Evolutionary conservation across 2,113 vertebrate genomes (phyloP), one percentile per base, ranked within the genome.

Genomic region (Pungitius pungitius): DNA sequence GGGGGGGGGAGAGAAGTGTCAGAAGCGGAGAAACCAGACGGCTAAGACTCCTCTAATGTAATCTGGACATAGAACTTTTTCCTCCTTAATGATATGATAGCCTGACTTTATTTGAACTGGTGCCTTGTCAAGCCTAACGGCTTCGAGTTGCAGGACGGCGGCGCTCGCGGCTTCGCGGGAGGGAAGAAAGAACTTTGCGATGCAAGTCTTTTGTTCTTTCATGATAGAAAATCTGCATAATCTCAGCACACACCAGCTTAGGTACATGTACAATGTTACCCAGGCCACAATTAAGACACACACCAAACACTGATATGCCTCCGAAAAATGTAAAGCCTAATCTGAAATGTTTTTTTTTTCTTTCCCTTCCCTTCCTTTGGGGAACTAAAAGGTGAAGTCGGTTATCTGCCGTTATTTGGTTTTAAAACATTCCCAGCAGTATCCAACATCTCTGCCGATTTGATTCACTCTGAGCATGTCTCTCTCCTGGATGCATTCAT

Each of bases 51-150:
- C 87, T 90, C 81, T 92, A 91, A 92, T 92, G 91, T 93, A 93
- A 93, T 94, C 90, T 91, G 92, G 90, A 91, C 92, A 93, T 80
- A 88, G 88, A 92, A 91, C 90, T 92, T 92, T 92, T 92, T 86
- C 85, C 86, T 87, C 88, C 84, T 92, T 92, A 93, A 93, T 93
- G 91, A 93, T 89, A 92, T 90, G 90, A 94, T 85, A 87, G 86
- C 87, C 85, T 79, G 88, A 88, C 91, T 88, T 83, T 77, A 87
- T 88, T 86, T 89, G 61, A 86, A 82, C 90, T 78, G 80, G 57
- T 87, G 87, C 87, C 84, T 63, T 88, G 82, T 87, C 88, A 91
- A 84, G 78, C 84, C 79, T 83, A 89, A 88, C 86, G 63, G 85
- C 82, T 78, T 57, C 40, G 73, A 86, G 88, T 86, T 75, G 51